Conservation (phyloP, 1,140 invertebrate species). For the Drosophila elegans region DNA sequence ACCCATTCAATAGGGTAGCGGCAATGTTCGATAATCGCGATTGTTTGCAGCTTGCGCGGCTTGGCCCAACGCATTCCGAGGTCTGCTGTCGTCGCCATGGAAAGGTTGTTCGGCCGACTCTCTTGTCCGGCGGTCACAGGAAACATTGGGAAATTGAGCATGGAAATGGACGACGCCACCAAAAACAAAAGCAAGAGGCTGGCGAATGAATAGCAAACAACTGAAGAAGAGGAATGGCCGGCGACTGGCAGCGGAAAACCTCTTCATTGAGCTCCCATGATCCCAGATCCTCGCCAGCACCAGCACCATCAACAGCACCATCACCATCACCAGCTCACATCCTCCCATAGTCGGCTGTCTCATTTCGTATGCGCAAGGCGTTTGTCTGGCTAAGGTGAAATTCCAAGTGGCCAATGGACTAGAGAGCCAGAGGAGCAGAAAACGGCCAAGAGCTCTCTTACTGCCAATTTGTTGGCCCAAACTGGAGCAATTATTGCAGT, state of each 20-base stretch:
- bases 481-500: slow-evolving; percentile 59
- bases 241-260: slow-evolving; percentile 76
- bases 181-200: slow-evolving; percentile 17
- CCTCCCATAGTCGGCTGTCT: slow-evolving; percentile 57
- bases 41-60: slow-evolving; percentile 76
- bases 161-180: slow-evolving; percentile 73
- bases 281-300: slow-evolving; percentile 21
- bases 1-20: slow-evolving; percentile 11
- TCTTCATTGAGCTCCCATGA: slow-evolving; percentile 70
- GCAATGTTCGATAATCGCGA: slow-evolving; percentile 78
- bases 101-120: slow-evolving; percentile 45
- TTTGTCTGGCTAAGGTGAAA: slow-evolving; percentile 46
- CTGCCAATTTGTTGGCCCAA: slow-evolving; percentile 50
- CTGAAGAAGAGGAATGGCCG: slow-evolving; percentile 60
- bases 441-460: slow-evolving; percentile 12
- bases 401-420: slow-evolving; percentile 41
- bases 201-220: slow-evolving; percentile 22
- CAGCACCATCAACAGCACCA: neutral
- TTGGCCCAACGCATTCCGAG: slow-evolving; percentile 71
- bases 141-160: slow-evolving; percentile 83
- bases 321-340: slow-evolving; percentile 10
- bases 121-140: slow-evolving; percentile 58
- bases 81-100: slow-evolving; percentile 51
- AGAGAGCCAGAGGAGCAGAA: slow-evolving; percentile 15
- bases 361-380: slow-evolving; percentile 77